Conservation (phyloP, 2,113 vertebrate species). For the Callocephalon fimbriatum region DNA sequence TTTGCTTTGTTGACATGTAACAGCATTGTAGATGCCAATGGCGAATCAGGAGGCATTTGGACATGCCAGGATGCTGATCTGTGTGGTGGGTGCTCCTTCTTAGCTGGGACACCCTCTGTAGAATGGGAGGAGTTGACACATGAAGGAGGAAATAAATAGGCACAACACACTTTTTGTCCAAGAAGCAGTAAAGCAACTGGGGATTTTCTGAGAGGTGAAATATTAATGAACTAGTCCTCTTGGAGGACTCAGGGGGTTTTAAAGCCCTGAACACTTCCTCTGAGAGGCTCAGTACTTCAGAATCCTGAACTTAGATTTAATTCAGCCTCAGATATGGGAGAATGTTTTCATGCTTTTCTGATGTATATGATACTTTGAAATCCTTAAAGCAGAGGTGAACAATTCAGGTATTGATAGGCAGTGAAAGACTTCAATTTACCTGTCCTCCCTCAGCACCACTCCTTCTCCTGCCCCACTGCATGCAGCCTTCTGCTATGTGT, state of each 20-base stretch:
- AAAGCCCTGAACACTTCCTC: neutral
- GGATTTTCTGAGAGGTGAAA: neutral
- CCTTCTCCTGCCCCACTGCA: neutral
- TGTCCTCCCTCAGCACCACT: neutral
- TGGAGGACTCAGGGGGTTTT: neutral
- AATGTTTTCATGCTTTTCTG: neutral
- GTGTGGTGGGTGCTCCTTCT: neutral
- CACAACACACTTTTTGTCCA: neutral
- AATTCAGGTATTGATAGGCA: neutral
- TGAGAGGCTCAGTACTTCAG: neutral
- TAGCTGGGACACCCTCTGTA: neutral
- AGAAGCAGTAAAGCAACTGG: neutral
- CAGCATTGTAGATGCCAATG: neutral
- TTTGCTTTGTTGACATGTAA: neutral
- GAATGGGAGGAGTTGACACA: fast-evolving
- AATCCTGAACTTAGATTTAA: neutral
- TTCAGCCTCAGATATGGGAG: neutral
- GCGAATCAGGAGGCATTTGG: neutral
- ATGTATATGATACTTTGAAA: neutral
- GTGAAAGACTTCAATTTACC: neutral
- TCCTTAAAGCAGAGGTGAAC: neutral
- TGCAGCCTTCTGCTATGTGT: neutral
- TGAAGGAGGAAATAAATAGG: neutral
- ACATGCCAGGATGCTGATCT: neutral
- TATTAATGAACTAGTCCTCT: neutral